Base-by-base conservation (phyloP, 2,888 invertebrate genomes). In the Chrysolina haemoptera region DNA sequence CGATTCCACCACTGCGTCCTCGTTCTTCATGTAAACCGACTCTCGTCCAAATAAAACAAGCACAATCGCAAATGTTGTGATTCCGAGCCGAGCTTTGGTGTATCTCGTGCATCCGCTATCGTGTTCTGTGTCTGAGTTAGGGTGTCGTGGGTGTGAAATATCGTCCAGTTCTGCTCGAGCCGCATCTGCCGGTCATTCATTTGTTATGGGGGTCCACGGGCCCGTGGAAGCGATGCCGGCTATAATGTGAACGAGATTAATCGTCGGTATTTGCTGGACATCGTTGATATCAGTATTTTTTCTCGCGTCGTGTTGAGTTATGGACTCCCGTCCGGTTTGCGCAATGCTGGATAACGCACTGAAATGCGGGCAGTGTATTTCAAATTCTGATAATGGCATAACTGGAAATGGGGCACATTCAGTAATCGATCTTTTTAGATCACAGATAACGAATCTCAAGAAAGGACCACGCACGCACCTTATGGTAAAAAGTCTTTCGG, bases 71-170 rank as follows among this genome's bases (percentile, higher is more conserved):
- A 62, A 64, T 76, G 73, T 73, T 35, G 75, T 74, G 75, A 76
- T 76, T 80, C 78, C 80, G 77, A 78, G 73, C 75, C 78, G 80
- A 77, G 81, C 80, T 81, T 82, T 78, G 82, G 79, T 79, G 81
- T 84, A 83, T 82, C 81, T 81, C 82, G 80, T 81, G 82, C 80
- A 76, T 78, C 79, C 77, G 79, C 78, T 83, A 83, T 82, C 83
- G 76, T 81, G 80, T 80, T 77, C 76, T 75, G 75, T 82, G 83
- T 83, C 82, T 81, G 73, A 73, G 73, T 40, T n/a, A 48, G 46
- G 35, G 78, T 70, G 72, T 80, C 80, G 83, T 82, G 83, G 84
- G 83, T 80, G 84, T 83, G 78, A 83, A 82, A 83, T 83, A 83
- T 83, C 69, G 72, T 62, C 73, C 76, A 53, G 73, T 66, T 71